A percentile compares a stretch with the other conserved stretches of the same genome.
These are phyloP conservation scores for Paramuricea clavata DNA, from an alignment of 92 coral and sea anemone species.

Conservation along the genomic window DNA sequence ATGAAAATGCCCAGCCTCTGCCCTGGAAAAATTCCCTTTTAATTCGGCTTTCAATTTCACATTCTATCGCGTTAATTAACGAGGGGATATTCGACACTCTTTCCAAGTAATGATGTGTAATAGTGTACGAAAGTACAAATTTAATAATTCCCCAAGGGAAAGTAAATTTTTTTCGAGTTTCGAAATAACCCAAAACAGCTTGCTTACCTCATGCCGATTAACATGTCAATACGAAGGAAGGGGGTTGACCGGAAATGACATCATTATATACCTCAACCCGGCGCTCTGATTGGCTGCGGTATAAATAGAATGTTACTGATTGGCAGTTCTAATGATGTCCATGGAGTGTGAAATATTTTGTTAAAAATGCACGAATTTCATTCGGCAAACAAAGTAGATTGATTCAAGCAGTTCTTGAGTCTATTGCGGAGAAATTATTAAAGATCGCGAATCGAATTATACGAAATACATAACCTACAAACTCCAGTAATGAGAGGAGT, in stretches of 20 bases:
- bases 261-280: background rate
- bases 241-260: background rate
- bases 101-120: background rate
- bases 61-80: background rate
- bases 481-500: background rate
- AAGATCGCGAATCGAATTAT: background rate
- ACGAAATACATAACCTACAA: background rate
- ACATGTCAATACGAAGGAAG: background rate
- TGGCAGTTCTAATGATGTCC: slow-evolving; percentile 8
- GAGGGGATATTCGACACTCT: background rate
- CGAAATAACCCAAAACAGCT: background rate
- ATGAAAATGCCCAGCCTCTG: background rate
- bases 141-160: background rate
- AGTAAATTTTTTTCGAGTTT: background rate
- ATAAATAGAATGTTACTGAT: slow-evolving; percentile 7
- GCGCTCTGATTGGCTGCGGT: background rate
- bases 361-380: background rate
- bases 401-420: background rate
- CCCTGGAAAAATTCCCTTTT: background rate
- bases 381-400: background rate
- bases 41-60: no score
- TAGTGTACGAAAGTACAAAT: background rate
- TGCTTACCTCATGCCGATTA: background rate
- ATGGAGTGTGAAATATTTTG: background rate
- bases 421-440: background rate